Conservation (phyloP, 2,888 invertebrate genomes). For the Bembecia ichneumoniformis region DNA sequence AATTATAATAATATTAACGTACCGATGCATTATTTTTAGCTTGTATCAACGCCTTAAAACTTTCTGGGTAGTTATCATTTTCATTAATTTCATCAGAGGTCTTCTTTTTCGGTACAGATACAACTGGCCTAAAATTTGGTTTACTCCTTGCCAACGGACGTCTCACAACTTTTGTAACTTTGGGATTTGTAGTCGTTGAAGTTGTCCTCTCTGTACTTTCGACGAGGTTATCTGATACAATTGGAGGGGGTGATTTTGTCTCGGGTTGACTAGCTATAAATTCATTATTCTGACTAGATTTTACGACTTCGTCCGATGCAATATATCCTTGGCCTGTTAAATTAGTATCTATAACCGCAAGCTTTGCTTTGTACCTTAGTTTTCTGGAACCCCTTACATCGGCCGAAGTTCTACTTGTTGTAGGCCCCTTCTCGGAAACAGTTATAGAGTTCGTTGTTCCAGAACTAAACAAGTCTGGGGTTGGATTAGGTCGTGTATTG, state of each 20-base stretch:
- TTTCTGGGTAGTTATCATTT: slow-evolving; percentile 77
- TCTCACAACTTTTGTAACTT: slow-evolving; percentile 40
- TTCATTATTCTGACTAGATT: slow-evolving; percentile 54
- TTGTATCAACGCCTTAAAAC: slow-evolving; percentile 76
- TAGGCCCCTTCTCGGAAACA: slow-evolving; percentile 39
- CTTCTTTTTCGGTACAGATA: slow-evolving; percentile 23
- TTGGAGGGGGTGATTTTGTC: slow-evolving; percentile 27
- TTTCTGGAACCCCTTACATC: slow-evolving; percentile 46
- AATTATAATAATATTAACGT: slow-evolving; percentile 20
- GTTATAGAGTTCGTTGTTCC: slow-evolving; percentile 52
- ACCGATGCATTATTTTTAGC: slow-evolving; percentile 72
- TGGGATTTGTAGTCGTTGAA: slow-evolving; percentile 25
- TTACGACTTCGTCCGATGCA: slow-evolving; percentile 35
- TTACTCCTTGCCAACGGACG: slow-evolving; percentile 40
- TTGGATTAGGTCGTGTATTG: slow-evolving; percentile 33
- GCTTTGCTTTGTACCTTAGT: slow-evolving; percentile 44
- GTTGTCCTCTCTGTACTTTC: slow-evolving; percentile 37
- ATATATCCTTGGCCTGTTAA: slow-evolving; percentile 48
- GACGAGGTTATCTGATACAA: slow-evolving; percentile 26
- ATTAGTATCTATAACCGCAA: slow-evolving; percentile 52
- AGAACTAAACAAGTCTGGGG: slow-evolving; percentile 43
- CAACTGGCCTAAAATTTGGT: slow-evolving; percentile 28
- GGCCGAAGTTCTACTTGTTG: slow-evolving; percentile 34
- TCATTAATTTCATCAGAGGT: slow-evolving; percentile 67
- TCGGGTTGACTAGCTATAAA: slow-evolving; percentile 48